These are phyloP conservation scores for Amia ocellicauda DNA, from an alignment of 2,113 vertebrate genomes.

Conservation along the genomic window DNA sequence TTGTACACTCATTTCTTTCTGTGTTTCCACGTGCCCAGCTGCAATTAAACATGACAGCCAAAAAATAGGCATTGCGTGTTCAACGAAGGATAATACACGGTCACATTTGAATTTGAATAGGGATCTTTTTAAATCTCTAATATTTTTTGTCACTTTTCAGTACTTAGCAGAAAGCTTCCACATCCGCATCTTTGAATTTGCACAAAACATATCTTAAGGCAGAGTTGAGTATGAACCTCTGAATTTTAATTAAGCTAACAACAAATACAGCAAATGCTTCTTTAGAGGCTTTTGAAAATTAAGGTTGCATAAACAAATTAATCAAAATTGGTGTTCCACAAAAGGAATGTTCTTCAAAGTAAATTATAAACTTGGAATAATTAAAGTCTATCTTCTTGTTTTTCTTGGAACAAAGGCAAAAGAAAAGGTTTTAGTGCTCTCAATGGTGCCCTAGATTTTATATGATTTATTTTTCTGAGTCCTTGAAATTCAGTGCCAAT, in stretches of 20 bases:
- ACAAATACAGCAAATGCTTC: constrained; percentile 2
- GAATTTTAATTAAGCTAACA: constrained; percentile 9
- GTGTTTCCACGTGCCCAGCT: constrained; percentile 19
- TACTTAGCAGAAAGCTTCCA: constrained; percentile 9
- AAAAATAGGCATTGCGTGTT: constrained; percentile 9
- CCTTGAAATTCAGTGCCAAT: neutral
- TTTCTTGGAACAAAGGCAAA: constrained; percentile 9
- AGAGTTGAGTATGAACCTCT: constrained; percentile 23
- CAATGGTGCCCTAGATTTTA: constrained; percentile 3
- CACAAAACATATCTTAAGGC: constrained; percentile 6
- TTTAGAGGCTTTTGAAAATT: constrained; percentile 16
- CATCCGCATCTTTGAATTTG: constrained; percentile 10
- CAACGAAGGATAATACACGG: neutral
- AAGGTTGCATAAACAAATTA: constrained; percentile 21
- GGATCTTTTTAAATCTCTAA: constrained; percentile 21
- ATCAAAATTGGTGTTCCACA: constrained; percentile 20
- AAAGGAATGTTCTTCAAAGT: constrained; percentile 22
- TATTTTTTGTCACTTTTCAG: constrained; percentile 18
- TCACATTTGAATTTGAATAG: constrained; percentile 17
- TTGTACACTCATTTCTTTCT: constrained; percentile 38
- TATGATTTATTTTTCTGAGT: neutral
- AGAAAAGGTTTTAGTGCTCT: neutral
- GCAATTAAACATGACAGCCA: constrained; percentile 24
- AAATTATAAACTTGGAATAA: constrained; percentile 15
- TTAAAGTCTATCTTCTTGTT: constrained; percentile 14